Percentiles rank a stretch among this genome's conserved stretches.
phyloP scores from a whole-genome alignment of 2,888 invertebrate genomes.

The Ypsolopha scabrella region DNA sequence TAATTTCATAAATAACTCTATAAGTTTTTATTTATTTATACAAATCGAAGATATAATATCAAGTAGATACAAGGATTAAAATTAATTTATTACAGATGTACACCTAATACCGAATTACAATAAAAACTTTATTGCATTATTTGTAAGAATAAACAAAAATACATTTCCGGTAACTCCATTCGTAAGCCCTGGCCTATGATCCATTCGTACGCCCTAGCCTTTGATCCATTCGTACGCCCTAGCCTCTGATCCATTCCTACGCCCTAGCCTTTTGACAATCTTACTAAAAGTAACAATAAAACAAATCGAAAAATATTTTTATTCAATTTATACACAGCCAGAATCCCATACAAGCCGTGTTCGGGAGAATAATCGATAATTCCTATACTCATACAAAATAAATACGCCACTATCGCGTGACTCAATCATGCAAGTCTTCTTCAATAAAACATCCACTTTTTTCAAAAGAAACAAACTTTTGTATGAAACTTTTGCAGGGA shows the following conservation, averaged over 20 bases:
- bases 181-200: background rate
- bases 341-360: too few species aligned
- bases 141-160: background rate
- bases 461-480: too few species aligned
- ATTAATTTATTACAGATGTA: conserved; percentile 34
- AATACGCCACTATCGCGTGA: too few species aligned
- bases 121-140: conserved; percentile 16
- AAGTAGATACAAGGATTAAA: conserved; percentile 38
- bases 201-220: conserved; percentile 10
- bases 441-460: too few species aligned
- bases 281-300: conserved; percentile 3
- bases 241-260: conserved; percentile 11
- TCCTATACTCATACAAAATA: too few species aligned
- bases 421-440: too few species aligned
- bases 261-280: conserved; percentile 11
- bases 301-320: background rate
- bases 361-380: too few species aligned
- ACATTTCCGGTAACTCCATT: background rate
- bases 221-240: conserved; percentile 7
- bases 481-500: too few species aligned
- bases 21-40: conserved; percentile 42
- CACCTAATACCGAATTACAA: conserved; percentile 43
- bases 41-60: conserved; percentile 37
- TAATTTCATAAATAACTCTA: conserved; percentile 50
- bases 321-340: background rate